Percentiles rank a stretch among this genome's conserved stretches.
These are phyloP conservation scores for Pseudopleuronectes americanus DNA, from an alignment of 2,797 vertebrate species.

Conservation along the genomic window DNA sequence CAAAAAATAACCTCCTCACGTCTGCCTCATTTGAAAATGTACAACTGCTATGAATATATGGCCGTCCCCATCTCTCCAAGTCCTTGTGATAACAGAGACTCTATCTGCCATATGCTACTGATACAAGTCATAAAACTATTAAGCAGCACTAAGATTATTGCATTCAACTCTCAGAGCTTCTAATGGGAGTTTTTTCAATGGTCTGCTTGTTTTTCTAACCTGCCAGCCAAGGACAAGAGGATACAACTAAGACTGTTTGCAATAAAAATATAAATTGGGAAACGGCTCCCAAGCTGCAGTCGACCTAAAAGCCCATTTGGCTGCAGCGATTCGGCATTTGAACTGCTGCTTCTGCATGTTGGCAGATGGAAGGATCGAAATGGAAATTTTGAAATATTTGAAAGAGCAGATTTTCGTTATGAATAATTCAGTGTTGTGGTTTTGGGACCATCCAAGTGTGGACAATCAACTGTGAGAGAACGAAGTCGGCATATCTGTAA, in stretches of 20 bases:
- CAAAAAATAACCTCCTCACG: constrained; percentile 49
- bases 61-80: constrained; percentile 47
- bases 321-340: constrained; percentile 39
- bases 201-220: constrained; percentile 34
- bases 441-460: background rate
- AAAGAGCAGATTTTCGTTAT: constrained; percentile 30
- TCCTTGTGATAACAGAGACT: constrained; percentile 52
- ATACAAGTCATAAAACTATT: constrained; percentile 66
- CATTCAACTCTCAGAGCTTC: background rate
- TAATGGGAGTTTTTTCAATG: constrained; percentile 9
- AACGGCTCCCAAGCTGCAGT: constrained; percentile 14
- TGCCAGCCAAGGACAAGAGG: constrained; percentile 37
- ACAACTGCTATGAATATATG: constrained; percentile 67
- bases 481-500: too few relatives aligned
- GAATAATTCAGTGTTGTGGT: background rate
- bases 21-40: constrained; percentile 36
- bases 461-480: background rate
- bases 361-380: constrained; percentile 8
- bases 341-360: constrained; percentile 39
- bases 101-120: constrained; percentile 73
- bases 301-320: constrained; percentile 72
- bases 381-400: constrained; percentile 43
- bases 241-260: constrained; percentile 18
- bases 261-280: constrained; percentile 38
- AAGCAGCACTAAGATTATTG: constrained; percentile 36